Base-by-base conservation (phyloP, 2,888 invertebrate genomes). In the Phrixothrix hirtus region DNA sequence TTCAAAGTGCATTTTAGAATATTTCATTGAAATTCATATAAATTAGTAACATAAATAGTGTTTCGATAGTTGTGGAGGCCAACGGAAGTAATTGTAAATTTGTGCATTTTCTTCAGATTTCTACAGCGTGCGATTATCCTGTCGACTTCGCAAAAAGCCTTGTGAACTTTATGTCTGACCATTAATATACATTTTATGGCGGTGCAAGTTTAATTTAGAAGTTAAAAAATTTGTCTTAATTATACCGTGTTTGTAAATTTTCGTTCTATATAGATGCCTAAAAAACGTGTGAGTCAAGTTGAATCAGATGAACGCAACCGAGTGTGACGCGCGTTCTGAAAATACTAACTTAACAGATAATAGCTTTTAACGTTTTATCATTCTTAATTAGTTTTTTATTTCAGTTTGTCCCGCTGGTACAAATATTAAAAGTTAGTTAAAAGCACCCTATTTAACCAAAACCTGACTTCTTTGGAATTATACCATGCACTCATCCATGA, bases 241-340 rank as follows among this genome's bases (percentile, higher is more conserved):
- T 32, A 45, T 30, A 45, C 16, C 29, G 14, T 27, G 43, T 36
- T 36, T n/a, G 29, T 29, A 36, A 45, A 45, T 36, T n/a, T 35
- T 30, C 17, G 13, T 31, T 41, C 27, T 43, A 31, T 41, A 27
- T 43, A 25, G 42, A 31, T 25, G 6, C 29, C 25, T 30, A 41
- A 47, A 48, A 54, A 54, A 42, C 54, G 54, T 48, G 44, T 54
- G 54, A 54, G 43, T 54, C 54, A 48, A 36, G 34, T 21, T 35
- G 30, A 42, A 35, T 45, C 39, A 41, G 46, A 37, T 39, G 45
- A 32, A 42, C 10, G 41, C 53, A 47, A 31, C 53, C 42, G 42
- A 53, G 36, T 47, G 46, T 29, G 43, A 47, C 53, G 13, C 11
- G 37, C 35, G 46, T 43, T 47, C 47, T 53, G 46, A 36, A 47